Percentiles rank a stretch among this genome's conserved stretches.
These are phyloP conservation scores for Microcebus lehilahytsara DNA, from an alignment of 2,113 vertebrate species.

Conservation along the genomic window DNA sequence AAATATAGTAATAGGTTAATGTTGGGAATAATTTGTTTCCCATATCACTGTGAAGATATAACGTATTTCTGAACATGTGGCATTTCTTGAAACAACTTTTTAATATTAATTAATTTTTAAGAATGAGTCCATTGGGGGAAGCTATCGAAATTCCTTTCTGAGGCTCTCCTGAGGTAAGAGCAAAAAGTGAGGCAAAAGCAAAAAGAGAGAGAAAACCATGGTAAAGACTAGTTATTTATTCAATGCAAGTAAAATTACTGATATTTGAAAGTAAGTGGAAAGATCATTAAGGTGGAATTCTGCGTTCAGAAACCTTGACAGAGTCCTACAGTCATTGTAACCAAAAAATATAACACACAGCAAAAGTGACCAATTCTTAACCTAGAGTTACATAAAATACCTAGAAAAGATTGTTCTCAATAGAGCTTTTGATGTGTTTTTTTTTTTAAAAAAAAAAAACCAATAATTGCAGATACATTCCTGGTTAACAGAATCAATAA, in stretches of 20 bases:
- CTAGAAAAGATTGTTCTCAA: not conserved
- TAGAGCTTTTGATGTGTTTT: not conserved
- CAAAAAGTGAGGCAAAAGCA: not conserved
- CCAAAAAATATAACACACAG: not conserved
- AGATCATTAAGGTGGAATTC: not conserved
- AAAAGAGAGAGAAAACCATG: not conserved
- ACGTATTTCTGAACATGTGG: not conserved
- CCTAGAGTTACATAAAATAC: not conserved
- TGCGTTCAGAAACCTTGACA: not conserved
- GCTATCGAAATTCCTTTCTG: not conserved
- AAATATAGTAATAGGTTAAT: not conserved
- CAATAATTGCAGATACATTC: not conserved
- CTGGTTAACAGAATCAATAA: not conserved
- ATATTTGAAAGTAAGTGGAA: not conserved
- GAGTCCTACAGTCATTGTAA: not conserved
- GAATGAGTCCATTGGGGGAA: not conserved
- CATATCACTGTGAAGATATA: not conserved
- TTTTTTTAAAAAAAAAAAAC: not conserved
- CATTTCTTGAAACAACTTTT: not conserved
- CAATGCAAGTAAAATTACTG: not conserved
- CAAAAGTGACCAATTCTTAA: not conserved
- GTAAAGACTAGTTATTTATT: not conserved
- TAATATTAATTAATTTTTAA: constrained; percentile 17
- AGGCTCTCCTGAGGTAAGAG: not conserved
- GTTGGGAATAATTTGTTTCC: not conserved